These are phyloP conservation scores for Hemitrygon akajei DNA, from an alignment of 2,797 vertebrate genomes.

Conservation along the genomic window DNA sequence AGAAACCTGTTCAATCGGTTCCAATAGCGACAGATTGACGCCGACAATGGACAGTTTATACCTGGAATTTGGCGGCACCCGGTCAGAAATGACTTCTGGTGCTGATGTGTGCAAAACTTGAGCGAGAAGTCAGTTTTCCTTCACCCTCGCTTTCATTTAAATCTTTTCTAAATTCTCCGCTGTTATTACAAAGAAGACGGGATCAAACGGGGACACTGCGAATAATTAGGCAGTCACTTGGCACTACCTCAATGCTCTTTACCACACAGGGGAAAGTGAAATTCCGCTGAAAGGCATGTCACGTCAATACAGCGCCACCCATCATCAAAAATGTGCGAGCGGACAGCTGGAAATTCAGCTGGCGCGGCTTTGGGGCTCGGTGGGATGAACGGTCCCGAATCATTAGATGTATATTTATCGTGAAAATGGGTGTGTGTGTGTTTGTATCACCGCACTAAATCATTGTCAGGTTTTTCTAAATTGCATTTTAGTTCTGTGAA, in stretches of 20 bases:
- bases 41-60: neutral
- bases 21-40: neutral
- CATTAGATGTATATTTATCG: too few relatives aligned
- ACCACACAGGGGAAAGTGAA: neutral
- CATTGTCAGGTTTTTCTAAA: neutral
- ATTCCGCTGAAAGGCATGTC: neutral
- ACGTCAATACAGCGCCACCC: conserved; percentile 1
- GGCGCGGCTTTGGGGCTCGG: neutral
- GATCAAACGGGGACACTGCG: too few relatives aligned
- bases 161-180: neutral
- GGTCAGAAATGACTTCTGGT: neutral
- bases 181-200: neutral
- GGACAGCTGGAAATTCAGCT: neutral
- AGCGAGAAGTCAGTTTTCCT: neutral
- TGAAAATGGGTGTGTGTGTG: too few relatives aligned
- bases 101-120: neutral
- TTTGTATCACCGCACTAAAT: neutral
- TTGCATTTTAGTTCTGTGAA: neutral
- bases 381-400: too few relatives aligned
- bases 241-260: neutral
- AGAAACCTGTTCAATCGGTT: neutral
- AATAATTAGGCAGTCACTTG: neutral
- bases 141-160: neutral
- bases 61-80: neutral
- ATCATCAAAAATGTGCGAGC: neutral